Percentiles rank a stretch among this genome's conserved stretches.
phyloP scores from a whole-genome alignment of 2,113 vertebrate species.

The Phoenicopterus ruber region DNA sequence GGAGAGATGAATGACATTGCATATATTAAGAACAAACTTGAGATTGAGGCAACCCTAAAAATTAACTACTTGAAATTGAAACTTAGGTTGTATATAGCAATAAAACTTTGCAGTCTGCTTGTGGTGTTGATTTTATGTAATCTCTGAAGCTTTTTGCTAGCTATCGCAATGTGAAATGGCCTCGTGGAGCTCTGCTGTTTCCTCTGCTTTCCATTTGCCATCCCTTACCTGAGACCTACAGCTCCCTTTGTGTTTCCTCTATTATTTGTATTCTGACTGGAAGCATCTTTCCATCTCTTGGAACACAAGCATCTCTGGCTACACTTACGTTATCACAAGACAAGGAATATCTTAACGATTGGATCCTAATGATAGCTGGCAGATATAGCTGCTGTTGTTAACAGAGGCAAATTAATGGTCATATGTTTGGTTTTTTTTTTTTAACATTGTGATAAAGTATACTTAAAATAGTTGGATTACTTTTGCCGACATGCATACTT shows the following conservation, averaged over 20 bases:
- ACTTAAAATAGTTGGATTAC: not conserved
- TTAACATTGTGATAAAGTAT: not conserved
- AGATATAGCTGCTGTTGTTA: not conserved
- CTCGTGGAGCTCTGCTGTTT: not conserved
- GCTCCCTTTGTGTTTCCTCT: not conserved
- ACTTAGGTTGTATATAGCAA: not conserved
- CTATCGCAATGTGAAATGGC: not conserved
- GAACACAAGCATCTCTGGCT: not conserved
- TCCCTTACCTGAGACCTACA: not conserved
- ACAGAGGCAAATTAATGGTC: not conserved
- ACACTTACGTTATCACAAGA: rapidly evolving
- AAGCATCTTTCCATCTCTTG: not conserved
- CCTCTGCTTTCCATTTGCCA: not conserved
- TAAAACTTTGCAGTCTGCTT: not conserved
- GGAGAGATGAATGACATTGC: rapidly evolving
- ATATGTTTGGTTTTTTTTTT: not conserved
- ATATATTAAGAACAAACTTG: not conserved
- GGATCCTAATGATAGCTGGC: not conserved
- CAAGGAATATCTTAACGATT: not conserved
- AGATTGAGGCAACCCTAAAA: not conserved
- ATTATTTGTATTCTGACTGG: not conserved
- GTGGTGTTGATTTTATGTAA: not conserved
- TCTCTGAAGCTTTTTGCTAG: not conserved
- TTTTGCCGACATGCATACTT: not conserved
- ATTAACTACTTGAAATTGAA: not conserved